A percentile compares a stretch with the other conserved stretches of the same genome.
Evolutionary conservation across 2,888 invertebrate genomes (phyloP).

Genomic region (Orchesella flavescens): DNA sequence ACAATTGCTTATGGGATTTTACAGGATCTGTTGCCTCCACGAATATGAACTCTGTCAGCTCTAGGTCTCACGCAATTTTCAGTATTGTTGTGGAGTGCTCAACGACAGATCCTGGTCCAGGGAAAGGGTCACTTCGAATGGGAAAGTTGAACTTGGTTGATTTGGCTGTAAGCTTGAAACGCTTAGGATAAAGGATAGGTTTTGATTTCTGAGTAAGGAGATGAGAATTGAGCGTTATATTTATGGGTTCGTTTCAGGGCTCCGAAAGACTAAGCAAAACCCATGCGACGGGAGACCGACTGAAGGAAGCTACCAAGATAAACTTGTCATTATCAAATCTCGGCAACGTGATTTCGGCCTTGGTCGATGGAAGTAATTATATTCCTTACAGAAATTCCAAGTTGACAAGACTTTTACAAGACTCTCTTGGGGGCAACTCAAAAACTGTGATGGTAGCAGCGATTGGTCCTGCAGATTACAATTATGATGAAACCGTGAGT

Average conservation of each 20-base stretch:
- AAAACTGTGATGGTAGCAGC: constrained; percentile 97
- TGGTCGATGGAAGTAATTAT: constrained; percentile 98
- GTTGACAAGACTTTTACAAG: constrained; percentile 93
- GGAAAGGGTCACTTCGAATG: constrained; percentile 79
- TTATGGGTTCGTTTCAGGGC: constrained; percentile 76
- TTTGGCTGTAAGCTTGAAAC: constrained; percentile 74
- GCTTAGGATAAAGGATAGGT: not conserved
- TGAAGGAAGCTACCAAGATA: constrained; percentile 94
- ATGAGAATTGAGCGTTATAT: no score
- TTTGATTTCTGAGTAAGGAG: not conserved
- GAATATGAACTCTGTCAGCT: constrained; percentile 97
- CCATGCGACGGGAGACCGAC: constrained; percentile 91
- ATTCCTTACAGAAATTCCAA: constrained; percentile 99
- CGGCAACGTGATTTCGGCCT: constrained; percentile 97
- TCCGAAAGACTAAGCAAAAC: constrained; percentile 98
- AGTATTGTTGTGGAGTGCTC: constrained; percentile 98
- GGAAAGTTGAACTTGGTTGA: constrained; percentile 95
- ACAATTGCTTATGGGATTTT: no score
- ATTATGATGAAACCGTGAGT: constrained; percentile 97
- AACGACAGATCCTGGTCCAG: constrained; percentile 77
- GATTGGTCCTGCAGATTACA: constrained; percentile 92
- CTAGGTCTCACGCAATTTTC: constrained; percentile 98
- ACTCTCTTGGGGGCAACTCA: constrained; percentile 96
- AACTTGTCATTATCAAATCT: constrained; percentile 92
- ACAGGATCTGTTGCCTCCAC: constrained; percentile 88